Evolutionary conservation across 23 tunicate genomes (phyloP).

Genomic region (Diplosoma virens): DNA sequence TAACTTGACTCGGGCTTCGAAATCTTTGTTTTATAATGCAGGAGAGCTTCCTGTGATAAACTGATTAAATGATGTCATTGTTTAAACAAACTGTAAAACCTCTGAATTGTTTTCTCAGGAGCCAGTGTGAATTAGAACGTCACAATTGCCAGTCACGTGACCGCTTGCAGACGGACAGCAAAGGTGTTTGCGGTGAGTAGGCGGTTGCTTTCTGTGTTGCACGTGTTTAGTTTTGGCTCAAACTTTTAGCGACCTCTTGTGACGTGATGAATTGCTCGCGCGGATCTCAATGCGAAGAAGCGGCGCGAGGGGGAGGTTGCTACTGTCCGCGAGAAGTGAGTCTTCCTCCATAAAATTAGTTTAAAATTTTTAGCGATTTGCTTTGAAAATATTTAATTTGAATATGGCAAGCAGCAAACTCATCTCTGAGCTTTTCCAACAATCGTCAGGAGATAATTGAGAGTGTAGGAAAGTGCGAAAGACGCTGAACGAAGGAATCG

Average conservation of each 20-base stretch:
- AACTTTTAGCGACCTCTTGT: conserved; percentile 42
- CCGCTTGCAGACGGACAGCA: not conserved
- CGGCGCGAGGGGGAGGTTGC: conserved; percentile 40
- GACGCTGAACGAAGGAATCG: no score
- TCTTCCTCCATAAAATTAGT: no score
- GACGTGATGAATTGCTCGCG: conserved; percentile 50
- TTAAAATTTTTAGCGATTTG: no score
- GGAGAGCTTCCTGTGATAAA: not conserved
- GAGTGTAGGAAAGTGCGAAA: no score
- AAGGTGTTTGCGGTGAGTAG: conserved; percentile 55
- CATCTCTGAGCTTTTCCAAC: no score
- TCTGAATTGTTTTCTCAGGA: conserved; percentile 19
- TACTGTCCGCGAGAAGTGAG: conserved; percentile 58
- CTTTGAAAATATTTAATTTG: no score
- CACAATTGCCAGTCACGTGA: conserved; percentile 40
- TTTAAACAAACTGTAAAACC: not conserved
- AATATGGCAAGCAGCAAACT: no score
- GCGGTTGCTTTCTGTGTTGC: not conserved
- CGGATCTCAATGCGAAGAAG: conserved; percentile 63
- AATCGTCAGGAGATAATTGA: no score
- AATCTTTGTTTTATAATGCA: not conserved
- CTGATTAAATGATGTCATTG: not conserved
- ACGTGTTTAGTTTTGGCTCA: not conserved
- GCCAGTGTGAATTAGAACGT: conserved; percentile 41
- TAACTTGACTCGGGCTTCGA: not conserved